Evolutionary conservation across 2,113 vertebrate species (phyloP), one percentile per base, ranked within the genome.

Genomic region (Willisornis vidua): DNA sequence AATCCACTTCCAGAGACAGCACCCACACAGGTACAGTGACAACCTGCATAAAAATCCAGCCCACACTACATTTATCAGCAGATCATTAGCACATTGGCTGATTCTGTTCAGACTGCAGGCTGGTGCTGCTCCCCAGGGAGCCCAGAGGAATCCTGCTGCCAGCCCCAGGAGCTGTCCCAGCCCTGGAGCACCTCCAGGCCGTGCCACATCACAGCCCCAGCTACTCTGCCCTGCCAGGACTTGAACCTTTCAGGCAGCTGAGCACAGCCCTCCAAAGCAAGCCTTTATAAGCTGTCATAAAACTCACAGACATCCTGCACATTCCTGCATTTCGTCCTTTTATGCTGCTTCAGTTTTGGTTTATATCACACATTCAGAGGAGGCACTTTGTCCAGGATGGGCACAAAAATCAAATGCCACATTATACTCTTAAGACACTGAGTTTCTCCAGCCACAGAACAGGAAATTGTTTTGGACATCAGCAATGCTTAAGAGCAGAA

Each of bases 181-280:
- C 88, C 85, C 65, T 87, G 85, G 71, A 90, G 37, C 72, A 82
- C 48, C 88, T 86, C 90, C 90, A 93, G 71, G 59, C 43, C 14
- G 37, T n/a, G 79, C 79, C 83, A 90, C 65, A 84, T 48, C 68
- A 54, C 68, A 92, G 24, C 57, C 57, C 31, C 52, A 81, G n/a
- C 76, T 46, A 65, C 28, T 10, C 63, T 3, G 3, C 74, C 85
- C 75, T 96, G 94, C 52, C 79, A 86, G 92, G 73, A 86, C 87
- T 77, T 65, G 79, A 94, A 59, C 63, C 22, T 70, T 25, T 10
- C 78, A 83, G 71, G 78, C 71, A 77, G 67, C 54, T 83, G 43
- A 86, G 51, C 4, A 4, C 45, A 94, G 72, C 37, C 55, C 57
- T 77, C 63, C 48, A 66, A 74, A 48, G 51, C 0, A 4, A 71